Conservation (phyloP, 2,888 invertebrate genomes). For the Cephalotes varians region DNA sequence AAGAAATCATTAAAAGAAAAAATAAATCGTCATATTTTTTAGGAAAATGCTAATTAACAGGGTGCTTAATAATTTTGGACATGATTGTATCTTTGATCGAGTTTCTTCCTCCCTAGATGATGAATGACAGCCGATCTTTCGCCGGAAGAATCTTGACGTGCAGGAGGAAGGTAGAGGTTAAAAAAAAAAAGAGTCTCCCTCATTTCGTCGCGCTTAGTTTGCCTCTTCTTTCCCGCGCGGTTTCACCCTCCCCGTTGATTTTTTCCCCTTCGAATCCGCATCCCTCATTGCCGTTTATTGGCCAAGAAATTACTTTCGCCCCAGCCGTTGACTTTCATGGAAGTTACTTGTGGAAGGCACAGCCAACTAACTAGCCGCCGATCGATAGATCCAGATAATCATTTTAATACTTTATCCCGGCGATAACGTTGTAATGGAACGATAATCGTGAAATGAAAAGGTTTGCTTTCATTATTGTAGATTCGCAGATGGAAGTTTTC, state of each 20-base stretch:
- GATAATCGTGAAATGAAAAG: constrained; percentile 45
- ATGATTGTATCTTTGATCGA: not conserved
- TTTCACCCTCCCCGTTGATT: constrained; percentile 34
- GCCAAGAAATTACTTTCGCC: constrained; percentile 57
- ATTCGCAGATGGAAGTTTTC: constrained; percentile 5
- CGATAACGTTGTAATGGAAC: constrained; percentile 44
- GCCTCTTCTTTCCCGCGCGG: constrained; percentile 16
- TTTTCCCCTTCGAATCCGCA: constrained; percentile 37
- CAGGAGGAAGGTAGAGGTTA: constrained; percentile 5
- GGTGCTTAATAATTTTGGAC: too few species aligned
- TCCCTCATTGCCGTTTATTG: constrained; percentile 53
- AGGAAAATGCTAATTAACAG: too few species aligned
- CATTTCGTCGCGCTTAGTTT: constrained; percentile 60
- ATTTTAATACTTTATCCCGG: constrained; percentile 46
- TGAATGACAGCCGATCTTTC: constrained; percentile 41
- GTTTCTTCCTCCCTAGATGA: constrained; percentile 14
- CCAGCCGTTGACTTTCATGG: constrained; percentile 30
- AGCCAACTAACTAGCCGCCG: constrained; percentile 42
- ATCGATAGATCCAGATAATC: constrained; percentile 53
- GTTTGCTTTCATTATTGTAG: constrained; percentile 28
- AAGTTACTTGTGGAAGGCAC: constrained; percentile 33
- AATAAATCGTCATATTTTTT: too few species aligned
- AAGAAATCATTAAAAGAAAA: too few species aligned
- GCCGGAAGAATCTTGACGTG: constrained; percentile 33
- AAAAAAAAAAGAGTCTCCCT: constrained; percentile 29